Evolutionary conservation across 2,888 invertebrate genomes (phyloP).

Genomic region (Sinelater perroti): DNA sequence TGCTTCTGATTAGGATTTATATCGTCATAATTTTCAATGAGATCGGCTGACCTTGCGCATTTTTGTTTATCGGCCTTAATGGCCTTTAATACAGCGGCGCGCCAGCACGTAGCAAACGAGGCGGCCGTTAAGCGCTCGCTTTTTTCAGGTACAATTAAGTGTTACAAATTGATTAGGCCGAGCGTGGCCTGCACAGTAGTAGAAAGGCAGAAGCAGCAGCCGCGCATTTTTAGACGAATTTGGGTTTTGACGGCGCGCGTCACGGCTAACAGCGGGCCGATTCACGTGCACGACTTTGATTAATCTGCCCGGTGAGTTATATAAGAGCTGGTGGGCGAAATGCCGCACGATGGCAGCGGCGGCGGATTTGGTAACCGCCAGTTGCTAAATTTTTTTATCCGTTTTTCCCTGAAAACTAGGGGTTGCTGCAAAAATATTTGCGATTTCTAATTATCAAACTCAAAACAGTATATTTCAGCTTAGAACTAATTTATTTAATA

Average conservation of each 20-base stretch:
- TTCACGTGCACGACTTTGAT: conserved; percentile 8
- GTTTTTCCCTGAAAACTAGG: too few relatives aligned
- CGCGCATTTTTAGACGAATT: background rate
- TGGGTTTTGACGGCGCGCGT: background rate
- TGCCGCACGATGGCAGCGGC: too few relatives aligned
- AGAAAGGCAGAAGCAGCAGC: conserved; percentile 4
- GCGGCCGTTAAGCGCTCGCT: conserved; percentile 9
- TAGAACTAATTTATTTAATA: too few relatives aligned
- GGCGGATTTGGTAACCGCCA: too few relatives aligned
- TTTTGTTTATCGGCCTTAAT: conserved; percentile 33
- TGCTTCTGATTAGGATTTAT: conserved; percentile 56
- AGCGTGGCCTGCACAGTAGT: conserved; percentile 12
- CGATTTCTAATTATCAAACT: too few relatives aligned
- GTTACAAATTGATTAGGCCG: conserved; percentile 22
- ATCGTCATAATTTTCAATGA: conserved; percentile 56
- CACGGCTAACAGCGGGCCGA: background rate
- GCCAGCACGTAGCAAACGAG: conserved; percentile 26
- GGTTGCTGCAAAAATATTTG: too few relatives aligned
- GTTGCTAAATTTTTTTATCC: too few relatives aligned
- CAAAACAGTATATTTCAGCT: too few relatives aligned
- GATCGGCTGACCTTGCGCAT: conserved; percentile 45
- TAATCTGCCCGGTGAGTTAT: conserved; percentile 5
- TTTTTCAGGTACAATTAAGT: conserved; percentile 21
- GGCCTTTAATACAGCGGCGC: conserved; percentile 17
- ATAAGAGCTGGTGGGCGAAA: conserved; percentile 13